Evolutionary conservation across 2,888 invertebrate genomes (phyloP).

Genomic region (Drosophila borborema): DNA sequence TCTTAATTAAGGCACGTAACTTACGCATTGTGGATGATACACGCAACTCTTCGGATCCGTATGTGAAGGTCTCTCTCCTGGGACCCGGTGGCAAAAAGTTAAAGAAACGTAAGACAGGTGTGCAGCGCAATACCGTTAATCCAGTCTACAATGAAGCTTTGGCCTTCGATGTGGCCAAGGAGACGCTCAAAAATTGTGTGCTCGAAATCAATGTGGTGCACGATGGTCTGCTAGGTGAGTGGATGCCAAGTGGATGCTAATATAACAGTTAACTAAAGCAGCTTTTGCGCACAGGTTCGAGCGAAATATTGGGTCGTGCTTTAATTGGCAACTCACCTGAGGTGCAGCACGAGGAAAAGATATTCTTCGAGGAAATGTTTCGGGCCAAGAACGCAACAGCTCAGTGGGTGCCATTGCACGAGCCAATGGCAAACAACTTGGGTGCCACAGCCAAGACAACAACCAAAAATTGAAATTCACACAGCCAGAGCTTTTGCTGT

Average conservation of each 20-base stretch:
- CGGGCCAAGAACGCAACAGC: conserved; percentile 87
- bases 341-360: conserved; percentile 85
- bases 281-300: conserved; percentile 84
- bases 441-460: conserved; percentile 57
- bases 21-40: conserved; percentile 97
- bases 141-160: conserved; percentile 97
- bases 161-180: conserved; percentile 94
- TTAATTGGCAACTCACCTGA: conserved; percentile 86
- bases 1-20: conserved; percentile 95
- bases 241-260: not conserved
- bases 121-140: conserved; percentile 93
- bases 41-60: conserved; percentile 96
- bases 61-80: conserved; percentile 95
- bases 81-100: conserved; percentile 95
- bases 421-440: conserved; percentile 58
- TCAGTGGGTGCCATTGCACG: conserved; percentile 87
- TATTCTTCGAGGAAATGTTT: conserved; percentile 87
- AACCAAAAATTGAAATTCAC: conserved; percentile 56
- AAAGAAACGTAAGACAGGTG: conserved; percentile 97
- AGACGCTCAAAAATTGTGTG: conserved; percentile 86
- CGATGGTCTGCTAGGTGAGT: conserved; percentile 87
- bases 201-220: conserved; percentile 88
- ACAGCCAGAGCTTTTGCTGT: conserved; percentile 3
- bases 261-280: conserved; percentile 1
- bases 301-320: conserved; percentile 86